A percentile compares a stretch with the other conserved stretches of the same genome.
Conservation (phyloP, 1,140 invertebrate species). For the Drosophila erecta region DNA sequence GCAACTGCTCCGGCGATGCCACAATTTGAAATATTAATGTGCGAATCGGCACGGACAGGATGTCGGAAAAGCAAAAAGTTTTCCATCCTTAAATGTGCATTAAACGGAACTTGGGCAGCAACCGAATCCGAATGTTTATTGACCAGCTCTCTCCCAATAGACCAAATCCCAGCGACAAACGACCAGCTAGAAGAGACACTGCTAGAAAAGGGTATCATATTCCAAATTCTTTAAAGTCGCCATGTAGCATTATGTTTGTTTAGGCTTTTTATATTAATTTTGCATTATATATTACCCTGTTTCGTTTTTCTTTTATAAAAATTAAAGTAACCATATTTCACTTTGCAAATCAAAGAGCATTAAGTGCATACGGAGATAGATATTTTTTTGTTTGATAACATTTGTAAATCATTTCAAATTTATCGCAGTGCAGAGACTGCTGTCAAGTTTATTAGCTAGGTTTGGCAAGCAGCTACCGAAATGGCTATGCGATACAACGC, state of each 20-base stretch:
- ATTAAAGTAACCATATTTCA: too few species aligned
- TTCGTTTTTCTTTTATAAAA: too few species aligned
- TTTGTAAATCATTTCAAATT: too few species aligned
- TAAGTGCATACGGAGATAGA: too few species aligned
- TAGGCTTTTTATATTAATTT: too few species aligned
- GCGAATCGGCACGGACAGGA: conserved; percentile 38
- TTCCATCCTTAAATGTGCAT: conserved; percentile 61
- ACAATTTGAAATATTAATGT: conserved; percentile 71
- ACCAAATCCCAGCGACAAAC: conserved; percentile 22
- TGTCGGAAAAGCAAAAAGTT: conserved; percentile 18
- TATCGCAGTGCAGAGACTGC: conserved; percentile 15
- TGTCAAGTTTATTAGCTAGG: conserved; percentile 76
- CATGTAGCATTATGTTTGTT: too few species aligned
- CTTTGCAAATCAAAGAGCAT: too few species aligned
- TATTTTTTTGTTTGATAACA: too few species aligned
- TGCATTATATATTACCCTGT: too few species aligned
- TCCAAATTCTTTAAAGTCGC: background rate
- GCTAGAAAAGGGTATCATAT: background rate
- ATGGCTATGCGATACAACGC: conserved; percentile 64
- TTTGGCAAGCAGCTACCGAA: conserved; percentile 41
- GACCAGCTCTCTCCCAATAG: conserved; percentile 29
- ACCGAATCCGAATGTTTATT: conserved; percentile 42
- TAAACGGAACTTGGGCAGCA: conserved; percentile 49
- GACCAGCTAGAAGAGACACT: background rate
- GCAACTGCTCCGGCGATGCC: conserved; percentile 29